Base-by-base conservation (phyloP, 2,113 vertebrate species). In the Sterna hirundo region DNA sequence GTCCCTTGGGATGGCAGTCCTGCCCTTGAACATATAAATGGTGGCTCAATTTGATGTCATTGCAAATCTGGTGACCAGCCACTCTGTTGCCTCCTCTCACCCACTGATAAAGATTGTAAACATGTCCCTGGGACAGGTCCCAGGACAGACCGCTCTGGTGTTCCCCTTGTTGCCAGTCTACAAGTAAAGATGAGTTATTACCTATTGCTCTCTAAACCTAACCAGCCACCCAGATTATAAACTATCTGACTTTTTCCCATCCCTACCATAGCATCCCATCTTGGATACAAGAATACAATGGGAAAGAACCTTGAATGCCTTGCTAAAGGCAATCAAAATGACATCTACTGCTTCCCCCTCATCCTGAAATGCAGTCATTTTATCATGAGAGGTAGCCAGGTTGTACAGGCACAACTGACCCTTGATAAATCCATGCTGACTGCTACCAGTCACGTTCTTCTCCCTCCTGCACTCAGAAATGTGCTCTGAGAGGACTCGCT, bases 401-500 rank as follows among this genome's bases (percentile, higher is more conserved):
- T 42, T 84, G 32, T 15, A 20, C 49, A 86, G 40, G 10, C 15
- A 12, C 29, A 55, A 77, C 7, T 60, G 34, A 55, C 15, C 10
- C 16, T 25, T 61, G 10, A 15, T 61, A 81, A 77, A 86, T 29
- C 21, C 40, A 32, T 47, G 25, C 13, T 80, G 14, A 60, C 21
- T 72, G 6, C 17, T 74, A 69, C 18, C 40, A 64, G 40, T n/a
- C 44, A 25, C 11, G 47, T 76, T 71, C 13, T 70, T 85, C 60
- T 86, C 15, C 17, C 78, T 85, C 21, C 55, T 61, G 30, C 15
- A 18, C 16, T 9, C 36, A 69, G 32, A 84, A 66, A n/a, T 8
- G 8, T 61, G 16, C 16, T 75, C 19, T 65, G n/a, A 70, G 65
- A 70, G 13, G 40, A 46, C 17, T 71, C 0, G 0, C 4, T 82